Base-by-base conservation (phyloP, 2,888 invertebrate species). In the Lamellibrachia satsuma region DNA sequence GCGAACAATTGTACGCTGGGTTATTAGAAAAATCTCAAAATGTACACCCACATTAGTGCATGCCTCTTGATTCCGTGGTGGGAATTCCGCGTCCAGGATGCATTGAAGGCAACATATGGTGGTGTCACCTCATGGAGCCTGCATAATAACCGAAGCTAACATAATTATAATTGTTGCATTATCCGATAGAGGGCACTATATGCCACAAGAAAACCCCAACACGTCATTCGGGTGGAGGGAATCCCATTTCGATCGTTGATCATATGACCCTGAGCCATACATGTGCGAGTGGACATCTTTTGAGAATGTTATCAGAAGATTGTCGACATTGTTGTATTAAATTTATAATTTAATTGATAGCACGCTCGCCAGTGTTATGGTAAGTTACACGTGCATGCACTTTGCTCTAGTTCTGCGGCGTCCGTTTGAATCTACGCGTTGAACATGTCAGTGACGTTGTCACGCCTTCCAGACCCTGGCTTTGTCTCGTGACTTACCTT, bases 181-280 rank as follows among this genome's bases (percentile, higher is more conserved):
- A 75, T 75, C 75, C 75, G 75, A 15, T 6, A 75, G 75, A 75
- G 15, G 75, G 75, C 75, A 6, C 75, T 6, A 60, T n/a, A 75
- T 75, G 4, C 6, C 3, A 11, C 11, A 75, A 15, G 75, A 22
- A 75, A 75, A 11, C 75, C 75, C 22, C 75, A 1, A 15, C 22
- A 75, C 75, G 75, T 75, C 75, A 75, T 6, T 75, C 75, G 22
- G 75, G 6, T 11, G 75, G 15, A 22, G 75, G 75, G 75, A 75
- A 75, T 75, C 75, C 75, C 22, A 22, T 22, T 75, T 15, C n/a
- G n/a, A 75, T 75, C 75, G n/a, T 75, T 75, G 75, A 75, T 75
- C 75, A 75, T 75, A 75, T 75, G 75, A 75, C 75, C 75, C 75
- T 75, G 75, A 75, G 75, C 22, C 75, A 75, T 75, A 75, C 75